phyloP scores from a whole-genome alignment of 1,140 invertebrate genomes.

The Bombus sibiricus region DNA sequence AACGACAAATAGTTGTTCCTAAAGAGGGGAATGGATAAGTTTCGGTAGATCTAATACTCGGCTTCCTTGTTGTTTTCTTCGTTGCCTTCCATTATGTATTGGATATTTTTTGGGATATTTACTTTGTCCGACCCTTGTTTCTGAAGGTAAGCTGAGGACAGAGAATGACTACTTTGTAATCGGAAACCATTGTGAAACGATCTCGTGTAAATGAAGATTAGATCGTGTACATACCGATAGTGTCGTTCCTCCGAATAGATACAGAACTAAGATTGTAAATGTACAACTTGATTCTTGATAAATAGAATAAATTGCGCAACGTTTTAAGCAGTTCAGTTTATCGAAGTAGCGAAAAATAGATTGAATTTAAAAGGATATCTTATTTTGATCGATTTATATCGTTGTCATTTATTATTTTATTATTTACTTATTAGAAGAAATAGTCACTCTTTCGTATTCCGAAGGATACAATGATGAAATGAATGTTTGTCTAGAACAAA shows the following conservation, averaged over 20 bases:
- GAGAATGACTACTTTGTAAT: neutral
- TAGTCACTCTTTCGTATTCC: no score
- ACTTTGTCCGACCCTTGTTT: neutral
- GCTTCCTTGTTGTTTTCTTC: neutral
- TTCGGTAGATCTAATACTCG: neutral
- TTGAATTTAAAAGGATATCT: neutral
- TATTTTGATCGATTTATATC: neutral
- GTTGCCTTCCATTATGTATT: neutral
- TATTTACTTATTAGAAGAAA: no score
- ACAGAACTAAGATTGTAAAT: no score
- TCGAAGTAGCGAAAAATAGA: neutral
- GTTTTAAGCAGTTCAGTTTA: neutral
- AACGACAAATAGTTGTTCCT: slow-evolving; percentile 32
- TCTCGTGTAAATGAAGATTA: neutral
- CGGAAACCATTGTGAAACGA: neutral
- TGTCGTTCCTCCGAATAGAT: neutral
- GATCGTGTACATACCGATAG: neutral
- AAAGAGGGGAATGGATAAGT: slow-evolving; percentile 8
- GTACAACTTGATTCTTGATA: neutral
- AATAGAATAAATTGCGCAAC: neutral
- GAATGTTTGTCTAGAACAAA: no score
- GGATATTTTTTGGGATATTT: neutral
- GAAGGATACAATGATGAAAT: no score
- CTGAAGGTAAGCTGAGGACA: no score
- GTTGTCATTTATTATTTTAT: neutral